A percentile compares a stretch with the other conserved stretches of the same genome.
Conservation (phyloP, 1,140 invertebrate species). For the Aradophagus sp. region DNA sequence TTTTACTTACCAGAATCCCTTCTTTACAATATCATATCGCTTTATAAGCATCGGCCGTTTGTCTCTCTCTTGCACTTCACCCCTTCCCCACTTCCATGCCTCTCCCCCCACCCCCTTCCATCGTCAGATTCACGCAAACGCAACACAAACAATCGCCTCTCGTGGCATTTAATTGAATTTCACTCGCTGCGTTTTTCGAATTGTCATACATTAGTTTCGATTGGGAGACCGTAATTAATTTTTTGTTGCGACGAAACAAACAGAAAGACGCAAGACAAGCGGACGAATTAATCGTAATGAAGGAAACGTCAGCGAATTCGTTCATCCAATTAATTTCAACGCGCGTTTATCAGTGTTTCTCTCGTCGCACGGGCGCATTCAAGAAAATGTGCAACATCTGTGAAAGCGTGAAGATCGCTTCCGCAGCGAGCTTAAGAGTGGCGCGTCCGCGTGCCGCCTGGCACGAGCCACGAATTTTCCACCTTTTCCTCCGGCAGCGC, state of each 20-base stretch:
- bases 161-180: slow-evolving; percentile 46
- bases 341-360: too few species aligned
- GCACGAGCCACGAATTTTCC: slow-evolving; percentile 13
- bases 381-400: slow-evolving; percentile 34
- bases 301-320: too few species aligned
- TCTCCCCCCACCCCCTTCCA: slow-evolving; percentile 14
- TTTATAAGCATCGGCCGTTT: slow-evolving; percentile 53
- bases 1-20: slow-evolving; percentile 65
- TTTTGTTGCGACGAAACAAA: slow-evolving; percentile 15
- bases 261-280: slow-evolving; percentile 10
- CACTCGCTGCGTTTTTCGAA: slow-evolving; percentile 49
- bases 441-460: slow-evolving; percentile 31
- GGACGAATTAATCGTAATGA: slow-evolving; percentile 4
- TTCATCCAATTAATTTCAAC: too few species aligned
- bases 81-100: too few species aligned
- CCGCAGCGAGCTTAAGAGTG: too few species aligned
- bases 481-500: slow-evolving; percentile 9
- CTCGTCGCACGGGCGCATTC: slow-evolving; percentile 1
- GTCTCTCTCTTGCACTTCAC: slow-evolving; percentile 35
- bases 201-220: slow-evolving; percentile 48
- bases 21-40: slow-evolving; percentile 51
- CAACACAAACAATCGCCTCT: slow-evolving; percentile 46
- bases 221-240: slow-evolving; percentile 43
- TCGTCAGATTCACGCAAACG: slow-evolving; percentile 39
- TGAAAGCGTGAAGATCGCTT: slow-evolving; percentile 29